Evolutionary conservation across 2,113 vertebrate species (phyloP).

Genomic region (Psilopsiagon aymara): DNA sequence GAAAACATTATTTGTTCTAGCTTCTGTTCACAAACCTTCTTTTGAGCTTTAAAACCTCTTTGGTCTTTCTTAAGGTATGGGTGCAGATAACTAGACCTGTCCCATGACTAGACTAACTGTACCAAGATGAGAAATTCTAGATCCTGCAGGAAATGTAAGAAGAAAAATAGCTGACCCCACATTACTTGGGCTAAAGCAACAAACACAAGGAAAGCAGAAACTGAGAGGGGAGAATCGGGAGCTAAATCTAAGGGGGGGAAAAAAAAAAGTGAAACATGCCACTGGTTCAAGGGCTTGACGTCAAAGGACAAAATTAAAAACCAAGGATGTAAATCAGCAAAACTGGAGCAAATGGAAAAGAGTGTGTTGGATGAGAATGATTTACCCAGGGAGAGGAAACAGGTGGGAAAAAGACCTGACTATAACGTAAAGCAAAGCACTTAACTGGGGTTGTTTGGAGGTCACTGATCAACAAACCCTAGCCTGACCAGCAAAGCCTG

Average conservation of each 20-base stretch:
- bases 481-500: not conserved
- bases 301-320: not conserved
- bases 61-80: not conserved
- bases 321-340: not conserved
- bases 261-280: not conserved
- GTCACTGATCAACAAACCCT: not conserved
- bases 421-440: not conserved
- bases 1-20: not conserved
- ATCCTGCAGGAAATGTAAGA: not conserved
- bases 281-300: not conserved
- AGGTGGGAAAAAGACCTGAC: accelerated
- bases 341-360: not conserved
- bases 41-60: not conserved
- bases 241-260: not conserved
- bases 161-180: not conserved
- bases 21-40: not conserved
- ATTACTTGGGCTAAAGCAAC: not conserved
- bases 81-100: not conserved
- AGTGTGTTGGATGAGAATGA: not conserved
- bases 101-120: not conserved
- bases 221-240: not conserved
- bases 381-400: not conserved
- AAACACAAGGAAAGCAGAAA: not conserved
- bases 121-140: not conserved
- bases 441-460: not conserved